phyloP scores from a whole-genome alignment of 37 sponge, comb jelly and placozoan species.

The Dysidea cf. avara region DNA sequence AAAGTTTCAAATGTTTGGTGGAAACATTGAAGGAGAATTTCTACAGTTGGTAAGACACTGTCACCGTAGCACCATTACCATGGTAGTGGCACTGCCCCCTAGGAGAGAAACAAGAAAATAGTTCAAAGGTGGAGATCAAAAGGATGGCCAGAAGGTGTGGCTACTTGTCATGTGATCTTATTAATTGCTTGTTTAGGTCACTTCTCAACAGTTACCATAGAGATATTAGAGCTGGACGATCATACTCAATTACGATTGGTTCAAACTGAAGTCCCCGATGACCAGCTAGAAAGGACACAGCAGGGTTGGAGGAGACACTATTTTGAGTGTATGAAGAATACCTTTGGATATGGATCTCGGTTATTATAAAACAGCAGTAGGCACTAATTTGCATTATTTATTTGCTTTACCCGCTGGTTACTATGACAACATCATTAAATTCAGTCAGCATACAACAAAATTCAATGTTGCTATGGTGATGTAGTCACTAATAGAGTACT shows the following conservation, averaged over 20 bases:
- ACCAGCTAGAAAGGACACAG: slow-evolving; percentile 70
- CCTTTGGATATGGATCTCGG: slow-evolving; percentile 90
- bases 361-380: slow-evolving; percentile 82
- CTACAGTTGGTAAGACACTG: slow-evolving; percentile 76
- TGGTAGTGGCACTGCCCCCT: too few species aligned
- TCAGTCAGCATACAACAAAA: too few species aligned
- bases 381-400: too few species aligned
- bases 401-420: too few species aligned
- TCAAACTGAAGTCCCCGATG: slow-evolving; percentile 84
- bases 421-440: too few species aligned
- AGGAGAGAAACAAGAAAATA: slow-evolving; percentile 51
- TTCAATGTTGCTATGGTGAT: too few species aligned
- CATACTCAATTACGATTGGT: slow-evolving; percentile 54
- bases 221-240: slow-evolving; percentile 39
- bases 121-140: slow-evolving; percentile 80
- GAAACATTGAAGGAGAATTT: slow-evolving; percentile 85
- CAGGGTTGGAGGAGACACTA: slow-evolving; percentile 88
- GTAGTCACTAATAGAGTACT: too few species aligned
- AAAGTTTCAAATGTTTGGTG: slow-evolving; percentile 68
- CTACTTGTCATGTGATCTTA: background rate
- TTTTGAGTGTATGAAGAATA: slow-evolving; percentile 78
- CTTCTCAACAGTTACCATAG: slow-evolving; percentile 75
- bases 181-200: slow-evolving; percentile 39
- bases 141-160: slow-evolving; percentile 84
- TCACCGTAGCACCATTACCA: too few species aligned